Percentiles rank a stretch among this genome's conserved stretches.
Conservation (phyloP, 2,888 invertebrate genomes). For the Dromius quadrimaculatus region DNA sequence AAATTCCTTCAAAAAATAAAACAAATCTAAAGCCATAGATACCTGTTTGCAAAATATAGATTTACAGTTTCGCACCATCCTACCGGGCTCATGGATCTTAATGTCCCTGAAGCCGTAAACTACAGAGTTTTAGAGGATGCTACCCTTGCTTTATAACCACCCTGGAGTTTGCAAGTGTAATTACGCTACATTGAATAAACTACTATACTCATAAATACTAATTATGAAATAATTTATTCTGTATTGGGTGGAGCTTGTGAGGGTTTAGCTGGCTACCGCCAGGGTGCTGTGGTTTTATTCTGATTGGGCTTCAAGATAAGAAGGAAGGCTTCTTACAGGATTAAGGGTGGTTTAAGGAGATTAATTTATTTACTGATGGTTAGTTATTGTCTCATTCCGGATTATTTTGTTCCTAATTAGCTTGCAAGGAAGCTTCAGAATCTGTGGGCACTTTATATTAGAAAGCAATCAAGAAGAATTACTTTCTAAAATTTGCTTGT, state of each 20-base stretch:
- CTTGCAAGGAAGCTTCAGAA: too few species aligned
- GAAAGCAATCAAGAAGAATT: too few species aligned
- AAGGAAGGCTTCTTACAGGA: slow-evolving; percentile 47
- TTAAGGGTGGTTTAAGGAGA: slow-evolving; percentile 1
- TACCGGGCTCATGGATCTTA: slow-evolving; percentile 46
- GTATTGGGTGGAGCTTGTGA: slow-evolving; percentile 52
- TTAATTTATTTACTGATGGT: slow-evolving; percentile 8
- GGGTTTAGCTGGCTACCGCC: slow-evolving; percentile 41
- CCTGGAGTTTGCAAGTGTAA: slow-evolving; percentile 61
- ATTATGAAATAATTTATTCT: slow-evolving; percentile 57
- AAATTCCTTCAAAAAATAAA: too few species aligned
- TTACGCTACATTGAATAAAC: slow-evolving; percentile 63
- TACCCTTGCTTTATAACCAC: neutral
- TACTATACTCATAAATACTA: slow-evolving; percentile 63
- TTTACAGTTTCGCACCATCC: slow-evolving; percentile 31
- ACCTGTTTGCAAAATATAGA: slow-evolving; percentile 46
- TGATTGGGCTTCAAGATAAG: slow-evolving; percentile 52
- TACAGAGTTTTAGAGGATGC: neutral
- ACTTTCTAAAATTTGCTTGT: too few species aligned
- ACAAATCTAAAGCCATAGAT: slow-evolving; percentile 28
- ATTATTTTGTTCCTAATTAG: too few species aligned
- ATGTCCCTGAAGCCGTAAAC: slow-evolving; percentile 26
- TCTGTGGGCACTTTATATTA: too few species aligned
- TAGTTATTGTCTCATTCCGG: neutral
- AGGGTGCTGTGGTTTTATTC: slow-evolving; percentile 41